Evolutionary conservation across 1,140 invertebrate genomes (phyloP).

Genomic region (Macrotrachela quadricornifera): DNA sequence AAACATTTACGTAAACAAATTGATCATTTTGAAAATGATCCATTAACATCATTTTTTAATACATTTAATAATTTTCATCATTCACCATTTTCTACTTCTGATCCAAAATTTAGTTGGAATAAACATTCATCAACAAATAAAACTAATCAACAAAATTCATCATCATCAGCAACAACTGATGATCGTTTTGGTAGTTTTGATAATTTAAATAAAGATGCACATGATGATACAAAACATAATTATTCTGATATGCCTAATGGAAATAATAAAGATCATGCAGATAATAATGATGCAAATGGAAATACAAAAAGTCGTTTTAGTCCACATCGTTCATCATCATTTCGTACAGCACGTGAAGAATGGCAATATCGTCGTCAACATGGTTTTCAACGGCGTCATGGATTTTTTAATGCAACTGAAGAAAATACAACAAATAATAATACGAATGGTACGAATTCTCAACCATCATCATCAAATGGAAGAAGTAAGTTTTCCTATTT

Average conservation of each 20-base stretch:
- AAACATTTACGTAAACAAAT: conserved; percentile 13
- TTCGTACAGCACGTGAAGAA: not conserved
- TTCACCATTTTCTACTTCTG: not conserved
- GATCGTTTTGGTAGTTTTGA: not conserved
- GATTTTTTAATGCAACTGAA: not conserved
- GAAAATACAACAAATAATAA: no score
- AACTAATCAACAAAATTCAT: not conserved
- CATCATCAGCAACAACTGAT: not conserved
- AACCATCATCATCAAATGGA: no score
- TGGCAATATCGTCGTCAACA: not conserved
- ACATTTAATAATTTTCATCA: not conserved
- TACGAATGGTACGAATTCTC: no score
- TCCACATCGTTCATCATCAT: not conserved
- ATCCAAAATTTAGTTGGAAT: not conserved
- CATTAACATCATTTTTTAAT: not conserved
- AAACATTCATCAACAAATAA: not conserved
- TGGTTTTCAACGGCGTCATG: not conserved
- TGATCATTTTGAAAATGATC: conserved; percentile 10
- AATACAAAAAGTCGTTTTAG: no score
- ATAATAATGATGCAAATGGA: no score
- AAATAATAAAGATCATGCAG: no score
- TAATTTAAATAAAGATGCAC: no score
- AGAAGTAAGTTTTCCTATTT: no score
- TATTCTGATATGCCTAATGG: no score
- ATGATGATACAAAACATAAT: no score